Evolutionary conservation across 2,113 vertebrate genomes (phyloP), one percentile per base, ranked within the genome.

Genomic region (Misgurnus mizolepis): DNA sequence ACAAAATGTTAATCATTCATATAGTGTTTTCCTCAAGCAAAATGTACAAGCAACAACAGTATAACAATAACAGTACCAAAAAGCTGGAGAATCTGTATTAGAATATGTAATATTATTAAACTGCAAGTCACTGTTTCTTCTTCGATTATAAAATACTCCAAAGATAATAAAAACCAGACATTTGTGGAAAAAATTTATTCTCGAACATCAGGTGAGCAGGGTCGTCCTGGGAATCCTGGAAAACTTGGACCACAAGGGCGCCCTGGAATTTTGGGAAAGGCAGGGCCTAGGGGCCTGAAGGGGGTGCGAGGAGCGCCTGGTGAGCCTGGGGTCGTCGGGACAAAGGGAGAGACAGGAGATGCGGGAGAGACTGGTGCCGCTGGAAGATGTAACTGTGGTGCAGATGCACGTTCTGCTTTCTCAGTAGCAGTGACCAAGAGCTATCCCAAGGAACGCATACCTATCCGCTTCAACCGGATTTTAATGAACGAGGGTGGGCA

Each of bases 391-490:
- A 93, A 90, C 82, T 99, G 98, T 18, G 87, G 89, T 0, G 87
- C 84, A n/a, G 87, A 66, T 4, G 94, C 95, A 77, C 95, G 89
- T 39, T 97, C 96, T 0, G 98, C 97, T 60, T 99, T 99, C 88
- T 98, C 98, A 0, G 98, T 97, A 77, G 97, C 97, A 0, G 91
- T 97, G 83, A 97, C 96, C 39, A 95, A 95, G 89, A 98, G 96
- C 87, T 99, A 97, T 90, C 98, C 97, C 0, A 89, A 95, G 76
- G 98, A 98, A 56, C 91, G 95, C n/a, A 86, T 94, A 81, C 97
- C 98, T 81, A 99, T 99, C 89, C 96, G 94, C 87, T 99, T 99
- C 68, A 95, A 95, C 90, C 94, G 95, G 86, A 93, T 99, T 82
- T 90, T 99, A 79, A 94, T 99, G 93, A 99, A 99, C 0, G 98